Percentiles rank a stretch among this genome's conserved stretches.
These are phyloP conservation scores for Muscidifurax raptorellus DNA, from an alignment of 1,140 invertebrate species.

Conservation along the genomic window DNA sequence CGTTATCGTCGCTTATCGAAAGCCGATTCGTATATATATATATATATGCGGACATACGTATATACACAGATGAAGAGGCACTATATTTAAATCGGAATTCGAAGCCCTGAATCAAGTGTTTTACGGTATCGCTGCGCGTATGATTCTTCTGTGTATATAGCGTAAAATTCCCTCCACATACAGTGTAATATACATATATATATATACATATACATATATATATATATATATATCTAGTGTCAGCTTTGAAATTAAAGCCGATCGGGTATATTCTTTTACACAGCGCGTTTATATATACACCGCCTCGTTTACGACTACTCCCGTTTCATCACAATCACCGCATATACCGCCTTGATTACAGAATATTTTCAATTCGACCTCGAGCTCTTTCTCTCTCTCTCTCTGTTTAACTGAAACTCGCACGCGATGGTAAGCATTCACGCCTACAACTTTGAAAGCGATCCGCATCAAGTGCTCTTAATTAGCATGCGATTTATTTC, in stretches of 20 bases:
- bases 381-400: neutral
- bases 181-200: too few species aligned
- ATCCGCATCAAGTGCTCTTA: neutral
- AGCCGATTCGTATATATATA: neutral
- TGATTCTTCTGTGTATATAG: neutral
- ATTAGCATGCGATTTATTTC: neutral
- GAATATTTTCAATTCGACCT: neutral
- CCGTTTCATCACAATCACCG: too few species aligned
- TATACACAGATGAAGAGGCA: too few species aligned
- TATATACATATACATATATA: too few species aligned
- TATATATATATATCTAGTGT: too few species aligned
- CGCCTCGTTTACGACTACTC: too few species aligned
- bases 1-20: neutral
- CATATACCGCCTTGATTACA: too few species aligned
- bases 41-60: too few species aligned
- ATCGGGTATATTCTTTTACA: neutral
- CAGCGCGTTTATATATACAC: too few species aligned
- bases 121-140: neutral
- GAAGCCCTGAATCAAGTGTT: neutral
- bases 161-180: neutral
- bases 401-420: neutral
- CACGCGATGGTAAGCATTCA: neutral
- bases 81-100: neutral
- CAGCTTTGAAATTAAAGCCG: neutral
- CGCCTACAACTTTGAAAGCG: neutral